Evolutionary conservation across 2,888 invertebrate species (phyloP), one percentile per base, ranked within the genome.

Genomic region (Dusona sp.): DNA sequence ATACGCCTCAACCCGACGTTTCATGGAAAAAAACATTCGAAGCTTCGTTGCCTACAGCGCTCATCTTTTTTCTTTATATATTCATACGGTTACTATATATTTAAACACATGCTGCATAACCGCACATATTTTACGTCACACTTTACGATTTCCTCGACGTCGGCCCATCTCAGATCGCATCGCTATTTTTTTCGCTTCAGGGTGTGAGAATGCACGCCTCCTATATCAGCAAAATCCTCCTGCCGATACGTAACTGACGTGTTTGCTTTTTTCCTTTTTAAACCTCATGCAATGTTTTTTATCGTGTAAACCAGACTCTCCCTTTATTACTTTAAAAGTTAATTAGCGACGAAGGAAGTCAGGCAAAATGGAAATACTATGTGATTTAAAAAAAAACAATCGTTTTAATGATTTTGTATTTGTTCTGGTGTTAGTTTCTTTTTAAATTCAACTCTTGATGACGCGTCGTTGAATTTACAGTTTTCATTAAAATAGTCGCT

Each of bases 101-200:
- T 73, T 51, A 45, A 19, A 33, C 65, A 29, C 51, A 70, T 29
- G 61, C 51, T 67, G 64, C 38, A 79, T 51, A 45, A 45, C 42
- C 72, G 38, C 61, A 75, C 67, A 79, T 72, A 79, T 82, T 75
- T 83, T 42, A 82, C 48, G 82, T 77, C 86, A 79, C 78, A 81
- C 64, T 87, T 83, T 72, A 87, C 83, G 87, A 88, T 88, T 88
- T 87, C 85, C 88, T 81, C 75, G 78, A 75, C 42, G 77, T 54
- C 54, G 29, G 48, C 36, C 42, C 45, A 51, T 36, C 13, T 54
- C 61, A 81, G 88, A 88, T 88, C 80, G 73, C 83, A 87, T 88
- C 88, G 79, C 51, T 42, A 54, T 78, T 45, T 73, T 68, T 51
- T 80, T 48, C n/a, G 57, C 80, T 16, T 22, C 42, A 42, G 64